Conservation (phyloP, 92 coral and sea anemone species). For the Phymanthus crucifer region DNA sequence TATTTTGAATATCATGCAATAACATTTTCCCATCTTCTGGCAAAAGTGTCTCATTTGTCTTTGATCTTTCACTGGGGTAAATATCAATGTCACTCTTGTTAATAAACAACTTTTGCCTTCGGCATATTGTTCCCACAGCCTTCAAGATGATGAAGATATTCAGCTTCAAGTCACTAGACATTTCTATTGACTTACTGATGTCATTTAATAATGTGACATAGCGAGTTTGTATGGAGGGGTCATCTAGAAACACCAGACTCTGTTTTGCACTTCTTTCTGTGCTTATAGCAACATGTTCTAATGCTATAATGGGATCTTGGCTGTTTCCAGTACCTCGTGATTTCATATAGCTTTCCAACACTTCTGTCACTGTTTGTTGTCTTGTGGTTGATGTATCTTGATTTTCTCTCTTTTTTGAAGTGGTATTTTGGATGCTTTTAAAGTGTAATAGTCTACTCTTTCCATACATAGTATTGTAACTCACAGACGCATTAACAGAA, state of each 20-base stretch:
- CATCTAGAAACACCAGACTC: slow-evolving; percentile 10
- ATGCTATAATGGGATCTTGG: not conserved
- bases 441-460: not conserved
- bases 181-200: not conserved
- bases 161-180: not conserved
- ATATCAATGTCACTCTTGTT: slow-evolving; percentile 18
- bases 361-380: slow-evolving; percentile 5
- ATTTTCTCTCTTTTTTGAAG: not conserved
- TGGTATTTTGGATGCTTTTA: not conserved
- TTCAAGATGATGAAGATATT: not conserved
- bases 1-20: slow-evolving; percentile 2
- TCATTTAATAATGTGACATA: slow-evolving; percentile 10
- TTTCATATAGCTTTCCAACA: not conserved
- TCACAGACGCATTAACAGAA: not conserved
- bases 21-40: slow-evolving; percentile 10
- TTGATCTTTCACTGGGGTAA: slow-evolving; percentile 8
- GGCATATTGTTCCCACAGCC: slow-evolving; percentile 21
- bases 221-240: not conserved
- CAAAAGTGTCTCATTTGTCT: slow-evolving; percentile 11
- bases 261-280: slow-evolving; percentile 33
- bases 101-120: slow-evolving; percentile 26
- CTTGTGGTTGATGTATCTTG: not conserved
- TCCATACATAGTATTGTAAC: not conserved
- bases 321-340: not conserved
- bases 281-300: slow-evolving; percentile 10